Conservation (phyloP, 2,113 vertebrate species). For the Arothron firmamentum region DNA sequence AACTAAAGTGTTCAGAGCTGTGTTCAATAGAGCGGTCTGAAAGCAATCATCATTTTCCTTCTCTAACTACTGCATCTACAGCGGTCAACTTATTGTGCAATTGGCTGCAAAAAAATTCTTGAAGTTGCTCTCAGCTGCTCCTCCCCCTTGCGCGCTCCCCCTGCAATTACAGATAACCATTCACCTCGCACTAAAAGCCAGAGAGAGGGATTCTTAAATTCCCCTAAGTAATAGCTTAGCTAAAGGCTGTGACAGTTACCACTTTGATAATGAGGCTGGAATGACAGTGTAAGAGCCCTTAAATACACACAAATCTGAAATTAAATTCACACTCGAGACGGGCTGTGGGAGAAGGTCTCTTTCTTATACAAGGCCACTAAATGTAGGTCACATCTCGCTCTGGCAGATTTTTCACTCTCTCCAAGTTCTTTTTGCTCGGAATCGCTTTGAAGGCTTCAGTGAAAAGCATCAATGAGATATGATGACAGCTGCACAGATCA, state of each 20-base stretch:
- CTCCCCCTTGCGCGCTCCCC: conserved; percentile 23
- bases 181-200: conserved; percentile 51
- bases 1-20: neutral
- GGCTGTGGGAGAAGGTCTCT: conserved; percentile 31
- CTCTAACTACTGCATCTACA: conserved; percentile 34
- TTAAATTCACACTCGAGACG: conserved; percentile 50
- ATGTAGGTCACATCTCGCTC: conserved; percentile 36
- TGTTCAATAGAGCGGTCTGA: conserved; percentile 9
- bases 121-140: conserved; percentile 28
- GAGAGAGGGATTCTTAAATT: conserved; percentile 32
- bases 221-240: conserved; percentile 42
- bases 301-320: conserved; percentile 58
- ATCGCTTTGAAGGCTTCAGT: conserved; percentile 28
- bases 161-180: conserved; percentile 65
- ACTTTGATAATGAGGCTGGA: conserved; percentile 55
- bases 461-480: conserved; percentile 42
- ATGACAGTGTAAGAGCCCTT: conserved; percentile 52
- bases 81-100: conserved; percentile 12
- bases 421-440: conserved; percentile 15
- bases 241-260: conserved; percentile 47
- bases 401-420: conserved; percentile 17
- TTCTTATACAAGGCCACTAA: conserved; percentile 4
- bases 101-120: conserved; percentile 17
- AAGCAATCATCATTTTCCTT: conserved; percentile 15
- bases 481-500: conserved; percentile 35